phyloP scores from a whole-genome alignment of 2,797 vertebrate genomes.

The Acipenser transmontanus region DNA sequence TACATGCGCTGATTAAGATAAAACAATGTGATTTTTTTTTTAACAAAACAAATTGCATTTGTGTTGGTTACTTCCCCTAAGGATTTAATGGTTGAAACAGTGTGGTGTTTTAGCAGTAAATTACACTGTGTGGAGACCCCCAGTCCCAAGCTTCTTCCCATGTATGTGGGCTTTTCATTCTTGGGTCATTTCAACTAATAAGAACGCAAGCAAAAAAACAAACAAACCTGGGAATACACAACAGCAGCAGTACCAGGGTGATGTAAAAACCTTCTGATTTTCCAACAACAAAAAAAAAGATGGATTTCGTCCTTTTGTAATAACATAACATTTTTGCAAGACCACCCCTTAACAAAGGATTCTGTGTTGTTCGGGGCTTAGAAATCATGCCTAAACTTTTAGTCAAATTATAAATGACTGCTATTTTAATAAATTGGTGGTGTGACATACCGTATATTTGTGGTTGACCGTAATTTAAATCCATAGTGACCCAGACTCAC shows the following conservation, averaged over 20 bases:
- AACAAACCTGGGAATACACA: neutral
- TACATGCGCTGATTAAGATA: too few relatives aligned
- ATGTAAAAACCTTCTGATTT: neutral
- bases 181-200: conserved; percentile 30
- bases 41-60: conserved; percentile 35
- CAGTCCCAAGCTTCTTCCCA: conserved; percentile 34
- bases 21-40: conserved; percentile 26
- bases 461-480: too few relatives aligned
- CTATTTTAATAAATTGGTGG: too few relatives aligned
- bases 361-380: too few relatives aligned
- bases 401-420: too few relatives aligned
- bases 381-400: too few relatives aligned
- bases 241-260: neutral
- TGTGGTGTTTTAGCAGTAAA: conserved; percentile 38
- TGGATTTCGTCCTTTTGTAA: too few relatives aligned
- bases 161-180: conserved; percentile 44
- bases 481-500: too few relatives aligned
- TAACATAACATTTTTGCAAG: too few relatives aligned
- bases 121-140: conserved; percentile 34
- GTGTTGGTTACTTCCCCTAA: conserved; percentile 29
- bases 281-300: too few relatives aligned
- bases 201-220: conserved; percentile 19
- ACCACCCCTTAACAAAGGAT: too few relatives aligned
- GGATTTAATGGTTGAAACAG: conserved; percentile 23
- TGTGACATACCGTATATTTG: too few relatives aligned